Evolutionary conservation across 2,888 invertebrate species (phyloP), one percentile per base, ranked within the genome.

Genomic region (Cephus pygmeus): DNA sequence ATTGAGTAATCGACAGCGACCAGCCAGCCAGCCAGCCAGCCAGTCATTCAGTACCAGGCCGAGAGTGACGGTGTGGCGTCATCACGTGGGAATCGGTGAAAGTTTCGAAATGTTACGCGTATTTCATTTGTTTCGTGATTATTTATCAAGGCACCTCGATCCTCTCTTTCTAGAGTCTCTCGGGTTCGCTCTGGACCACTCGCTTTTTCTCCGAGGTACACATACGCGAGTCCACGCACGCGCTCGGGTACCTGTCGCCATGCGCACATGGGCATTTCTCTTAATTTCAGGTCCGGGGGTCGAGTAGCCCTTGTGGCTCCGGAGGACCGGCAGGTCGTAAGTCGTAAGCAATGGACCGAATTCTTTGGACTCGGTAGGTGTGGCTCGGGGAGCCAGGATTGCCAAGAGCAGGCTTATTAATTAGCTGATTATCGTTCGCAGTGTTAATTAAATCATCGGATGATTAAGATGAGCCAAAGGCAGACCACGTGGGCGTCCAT

Each of bases 51-150:
- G 77, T 30, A 15, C 69, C 75, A 11, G 68, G 56, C 79, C 79
- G 76, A 79, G 80, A 79, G 71, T 77, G 75, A 78, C 80, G 79
- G 69, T 78, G 40, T 76, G 81, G 77, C 85, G 78, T 83, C 85
- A 77, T 75, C 79, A 79, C 84, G 82, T 82, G 83, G 84, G 82
- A 85, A 85, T 83, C 79, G 77, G 85, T 85, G 85, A 85, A 85
- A 85, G 85, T 85, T 81, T 81, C 77, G 31, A 78, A 82, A 83
- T 79, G 73, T 34, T 78, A 81, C 77, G 68, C 76, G 75, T 82
- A 78, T 80, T 80, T 81, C 81, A 76, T 81, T 73, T 76, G 79
- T 80, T 80, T 80, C 77, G 80, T 75, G 76, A 78, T 81, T 81
- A 81, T 82, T 80, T 80, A 78, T 80, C 77, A 71, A 34, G 33